Base-by-base conservation (phyloP, 2,888 invertebrate genomes). In the Encarsia formosa region DNA sequence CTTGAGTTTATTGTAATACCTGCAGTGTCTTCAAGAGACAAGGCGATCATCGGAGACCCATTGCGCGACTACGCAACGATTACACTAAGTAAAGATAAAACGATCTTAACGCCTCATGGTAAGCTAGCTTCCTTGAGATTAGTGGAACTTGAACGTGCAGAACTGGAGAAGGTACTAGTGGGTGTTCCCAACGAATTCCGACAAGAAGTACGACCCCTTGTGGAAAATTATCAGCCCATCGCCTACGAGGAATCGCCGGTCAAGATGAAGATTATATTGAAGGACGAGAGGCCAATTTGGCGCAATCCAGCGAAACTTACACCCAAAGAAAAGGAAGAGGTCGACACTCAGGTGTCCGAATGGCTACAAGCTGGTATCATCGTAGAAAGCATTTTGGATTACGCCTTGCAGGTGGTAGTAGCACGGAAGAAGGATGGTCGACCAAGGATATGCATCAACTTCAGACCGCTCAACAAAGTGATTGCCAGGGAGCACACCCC, bases 391-490 rank as follows among this genome's bases (percentile, higher is more conserved):
- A 29, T 29, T 13, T 29, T 13, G 8, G 29, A 29, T 8, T 29
- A 13, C 8, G 8, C 29, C 29, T 9, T 8, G 8, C 8, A 29
- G 1, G 54, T 63, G 1, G 60, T 64, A 5, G 24, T 58, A 15
- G 60, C 60, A 4, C 16, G 40, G 9, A 62, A 63, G 44, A 63
- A 61, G 40, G 50, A 59, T 31, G 63, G 59, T 6, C 15, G 32
- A 8, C 16, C 41, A 8, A 49, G 61, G 26, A 16, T 63, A 2
- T 63, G 62, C 50, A 48, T 63, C 2, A 62, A 64, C 44, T 65
- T 59, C 46, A 20, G 63, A n/a, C 41, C 22, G 8, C 18, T 64
- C 5, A 65, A 64, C 44, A 32, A 38, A 5, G 50, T 49, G 15
- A 59, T 57, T 1, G 34, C 57, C 0, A 59, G 57, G 35, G 62